Percentiles rank a stretch among this genome's conserved stretches.
Evolutionary conservation across 2,113 vertebrate species (phyloP).

Genomic region (Dolichotis patagonum): DNA sequence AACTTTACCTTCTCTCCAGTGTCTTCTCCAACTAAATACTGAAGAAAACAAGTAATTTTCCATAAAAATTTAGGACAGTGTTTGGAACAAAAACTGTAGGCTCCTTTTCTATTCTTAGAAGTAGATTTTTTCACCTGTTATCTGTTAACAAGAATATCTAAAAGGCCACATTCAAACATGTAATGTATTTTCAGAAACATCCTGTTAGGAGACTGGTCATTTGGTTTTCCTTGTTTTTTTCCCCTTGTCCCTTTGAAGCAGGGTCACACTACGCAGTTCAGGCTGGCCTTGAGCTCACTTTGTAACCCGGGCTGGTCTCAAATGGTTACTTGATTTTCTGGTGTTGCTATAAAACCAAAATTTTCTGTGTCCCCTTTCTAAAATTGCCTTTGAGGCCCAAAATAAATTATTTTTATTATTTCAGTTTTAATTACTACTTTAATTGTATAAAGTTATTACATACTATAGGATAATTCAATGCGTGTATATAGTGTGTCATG

Average conservation of each 20-base stretch:
- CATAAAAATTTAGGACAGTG: neutral
- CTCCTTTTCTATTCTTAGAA: conserved; percentile 22
- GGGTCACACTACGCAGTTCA: no score
- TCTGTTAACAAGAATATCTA: neutral
- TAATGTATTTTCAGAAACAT: neutral
- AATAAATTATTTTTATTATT: neutral
- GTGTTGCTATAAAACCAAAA: neutral
- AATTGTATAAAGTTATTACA: neutral
- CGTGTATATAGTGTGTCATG: neutral
- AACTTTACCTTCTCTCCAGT: neutral
- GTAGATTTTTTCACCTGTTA: neutral
- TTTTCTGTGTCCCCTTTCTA: neutral
- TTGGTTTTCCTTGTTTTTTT: neutral
- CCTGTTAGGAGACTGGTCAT: neutral
- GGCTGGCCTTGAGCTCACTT: no score
- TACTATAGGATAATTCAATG: neutral
- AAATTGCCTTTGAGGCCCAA: neutral
- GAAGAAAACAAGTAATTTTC: neutral
- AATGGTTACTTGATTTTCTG: neutral
- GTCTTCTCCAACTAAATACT: neutral
- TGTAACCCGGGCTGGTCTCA: no score
- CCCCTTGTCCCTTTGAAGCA: no score
- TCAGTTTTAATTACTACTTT: neutral
- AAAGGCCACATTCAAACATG: neutral
- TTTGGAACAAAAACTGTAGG: neutral